Evolutionary conservation across 2,113 vertebrate genomes (phyloP).

Genomic region (human): DNA sequence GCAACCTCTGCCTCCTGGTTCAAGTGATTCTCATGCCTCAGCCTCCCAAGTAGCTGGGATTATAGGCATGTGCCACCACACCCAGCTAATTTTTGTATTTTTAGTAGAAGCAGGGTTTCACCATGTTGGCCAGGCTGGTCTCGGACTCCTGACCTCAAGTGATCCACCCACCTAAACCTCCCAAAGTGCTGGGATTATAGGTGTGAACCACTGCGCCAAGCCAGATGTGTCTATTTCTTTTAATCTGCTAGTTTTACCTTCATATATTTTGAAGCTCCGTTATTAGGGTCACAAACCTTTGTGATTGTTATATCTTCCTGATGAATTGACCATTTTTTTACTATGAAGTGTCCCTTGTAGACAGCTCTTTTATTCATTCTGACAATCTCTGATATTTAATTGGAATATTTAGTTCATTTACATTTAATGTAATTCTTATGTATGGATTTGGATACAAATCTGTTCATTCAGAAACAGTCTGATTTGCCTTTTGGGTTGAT

Average conservation of each 20-base stretch:
- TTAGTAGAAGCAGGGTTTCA: too few species aligned
- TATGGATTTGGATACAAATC: not conserved
- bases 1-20: not conserved
- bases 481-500: not conserved
- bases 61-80: not conserved
- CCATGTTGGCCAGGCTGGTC: not conserved
- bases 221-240: not conserved
- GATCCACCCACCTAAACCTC: not conserved
- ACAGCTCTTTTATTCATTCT: not conserved
- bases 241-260: not conserved
- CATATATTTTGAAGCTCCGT: not conserved
- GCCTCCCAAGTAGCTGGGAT: not conserved
- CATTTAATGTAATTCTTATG: not conserved
- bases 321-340: not conserved
- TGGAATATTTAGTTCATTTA: conserved; percentile 5
- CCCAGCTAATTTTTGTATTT: not conserved
- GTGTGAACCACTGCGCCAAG: not conserved
- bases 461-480: not conserved
- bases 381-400: not conserved
- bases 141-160: not conserved
- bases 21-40: not conserved
- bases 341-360: not conserved
- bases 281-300: not conserved
- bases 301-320: not conserved
- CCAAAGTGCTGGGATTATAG: not conserved